Base-by-base conservation (phyloP, 2,888 invertebrate species). In the Hydriomena furcata region DNA sequence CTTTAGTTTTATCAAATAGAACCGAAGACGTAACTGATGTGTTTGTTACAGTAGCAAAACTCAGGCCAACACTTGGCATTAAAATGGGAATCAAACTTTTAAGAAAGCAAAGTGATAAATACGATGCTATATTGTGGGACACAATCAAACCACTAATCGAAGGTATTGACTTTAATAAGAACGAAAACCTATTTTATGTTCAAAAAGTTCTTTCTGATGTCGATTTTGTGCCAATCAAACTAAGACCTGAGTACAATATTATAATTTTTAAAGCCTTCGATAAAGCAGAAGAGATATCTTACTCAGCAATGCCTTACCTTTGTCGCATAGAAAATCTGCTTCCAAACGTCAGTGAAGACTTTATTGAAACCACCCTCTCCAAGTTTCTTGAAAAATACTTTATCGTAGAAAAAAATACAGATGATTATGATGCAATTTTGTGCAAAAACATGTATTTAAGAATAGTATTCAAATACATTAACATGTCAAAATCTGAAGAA, bases 391-490 rank as follows among this genome's bases (percentile, higher is more conserved):
- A 53, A 55, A 35, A 52, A 5, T 2, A 54, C 66, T 35, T 53
- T 74, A 20, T 31, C 38, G 1, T 60, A 68, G 42, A 50, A 2
- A 52, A 50, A 28, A 23, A 47, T 7, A 17, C 27, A 1, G 25
- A 65, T 1, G 38, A 55, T 7, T 31, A 51, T 6, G 48, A 66
- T 1, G 43, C 60, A n/a, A 10, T 59, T 5, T n/a, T 41, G 0
- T 34, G 51, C 5, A 42, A 52, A 24, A 28, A 25, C 5, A 34
- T 74, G 13, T 68, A 65, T 47, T 52, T 75, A 4, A 64, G 72
- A 24, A 60, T 84, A 30, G 58, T 77, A 23, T 69, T 71, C 0
- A 80, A 76, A 55, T 77, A 68, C 47, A 61, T 84, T 7, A 56
- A 80, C 34, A 34, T 79, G 1, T 65, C 72, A 35, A 65, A 66